Conservation (phyloP, 2,797 vertebrate genomes). For the Acanthurus leucopareius region DNA sequence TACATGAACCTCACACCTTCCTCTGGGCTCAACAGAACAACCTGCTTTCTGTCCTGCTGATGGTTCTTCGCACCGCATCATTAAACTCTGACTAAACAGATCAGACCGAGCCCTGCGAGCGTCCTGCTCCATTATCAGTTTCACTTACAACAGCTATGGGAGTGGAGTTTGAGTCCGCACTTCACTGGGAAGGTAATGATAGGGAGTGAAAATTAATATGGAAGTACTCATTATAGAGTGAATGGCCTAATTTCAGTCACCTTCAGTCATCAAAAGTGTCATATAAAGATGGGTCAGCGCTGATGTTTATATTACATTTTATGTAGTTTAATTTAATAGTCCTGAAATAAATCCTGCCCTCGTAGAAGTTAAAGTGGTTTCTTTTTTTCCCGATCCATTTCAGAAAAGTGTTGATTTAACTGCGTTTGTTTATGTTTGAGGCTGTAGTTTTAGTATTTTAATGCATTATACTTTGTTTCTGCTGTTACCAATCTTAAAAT, state of each 20-base stretch:
- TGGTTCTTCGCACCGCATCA: conserved; percentile 22
- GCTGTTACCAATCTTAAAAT: not conserved
- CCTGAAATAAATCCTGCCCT: not conserved
- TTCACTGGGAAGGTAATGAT: not conserved
- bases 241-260: not conserved
- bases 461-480: not conserved
- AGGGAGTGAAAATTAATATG: conserved; percentile 11
- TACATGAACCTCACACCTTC: not conserved
- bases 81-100: conserved; percentile 47
- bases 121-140: conserved; percentile 34
- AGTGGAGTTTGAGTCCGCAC: conserved; percentile 8
- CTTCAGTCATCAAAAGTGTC: not conserved
- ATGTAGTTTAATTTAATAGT: not conserved
- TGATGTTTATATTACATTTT: not conserved
- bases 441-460: not conserved
- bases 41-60: conserved; percentile 15
- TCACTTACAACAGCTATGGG: conserved; percentile 22
- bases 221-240: not conserved
- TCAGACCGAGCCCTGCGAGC: conserved; percentile 17
- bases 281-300: not conserved
- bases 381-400: not conserved
- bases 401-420: not conserved
- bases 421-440: not conserved
- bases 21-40: conserved; percentile 23
- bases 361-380: not conserved